Base-by-base conservation (phyloP, 2,113 vertebrate genomes). In the Ceratotherium simum region DNA sequence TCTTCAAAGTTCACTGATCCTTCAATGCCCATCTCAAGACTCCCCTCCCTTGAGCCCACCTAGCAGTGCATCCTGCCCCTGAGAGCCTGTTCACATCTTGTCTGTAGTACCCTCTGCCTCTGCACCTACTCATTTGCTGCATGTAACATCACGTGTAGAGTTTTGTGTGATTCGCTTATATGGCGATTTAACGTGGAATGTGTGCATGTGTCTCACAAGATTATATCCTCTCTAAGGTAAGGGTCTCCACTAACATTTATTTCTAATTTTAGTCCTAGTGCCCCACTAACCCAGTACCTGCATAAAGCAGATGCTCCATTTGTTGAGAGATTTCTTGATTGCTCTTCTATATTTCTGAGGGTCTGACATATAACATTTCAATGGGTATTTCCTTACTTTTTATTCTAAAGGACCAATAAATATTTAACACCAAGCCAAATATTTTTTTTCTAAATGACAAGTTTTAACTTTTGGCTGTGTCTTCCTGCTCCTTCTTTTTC, bases 391-490 rank as follows among this genome's bases (percentile, higher is more conserved):
- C 36, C 42, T 96, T 95, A 48, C 11, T 31, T 95, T 93, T 91
- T 64, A 73, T 84, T 69, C 58, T 56, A 36, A 91, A 70, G 31
- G 17, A 36, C 20, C n/a, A 64, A 33, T 72, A 62, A 39, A 6
- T 87, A 83, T 85, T 70, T 69, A 80, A 81, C 31, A 25, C 25
- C 31, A 48, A 48, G 46, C 29, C 67, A 80, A 81, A 18, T 51
- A 23, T 69, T 91, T 96, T 48, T 48, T 48, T 88, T 93, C 86
- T 92, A 64, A 60, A 33, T 81, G 36, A 91, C 13, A 60, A 60
- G 4, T 85, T 91, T 21, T 1, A 54, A 48, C 67, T 64, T 90
- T 78, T 51, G 23, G 17, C 36, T 14, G 2, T 46, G 8, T 62
- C 9, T 6, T 67, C 6, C 23, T 48, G 10, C 31, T 76, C 8